Base-by-base conservation (phyloP, 1,140 invertebrate species). In the Mercenaria mercenaria region DNA sequence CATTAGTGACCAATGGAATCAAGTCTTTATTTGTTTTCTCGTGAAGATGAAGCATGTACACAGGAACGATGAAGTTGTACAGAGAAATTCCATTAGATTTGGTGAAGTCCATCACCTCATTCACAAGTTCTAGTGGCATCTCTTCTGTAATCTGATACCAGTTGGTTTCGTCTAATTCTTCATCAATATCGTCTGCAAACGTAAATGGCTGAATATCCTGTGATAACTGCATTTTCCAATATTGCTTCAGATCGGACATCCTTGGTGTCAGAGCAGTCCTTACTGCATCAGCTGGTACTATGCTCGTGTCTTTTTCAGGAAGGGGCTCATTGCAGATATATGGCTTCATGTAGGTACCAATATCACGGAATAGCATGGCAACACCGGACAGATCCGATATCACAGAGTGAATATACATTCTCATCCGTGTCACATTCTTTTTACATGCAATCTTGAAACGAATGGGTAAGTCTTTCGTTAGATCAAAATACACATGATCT, bases 371-470 rank as follows among this genome's bases (percentile, higher is more conserved):
- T 18, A 47, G 56, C 64, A 50, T 69, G 0, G 41, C 64, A 41
- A 67, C 26, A 56, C 81, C 64, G 18, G 61, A 69, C 13, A 69
- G 29, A 34, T 72, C 81, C 0, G 64, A 67, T 37, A 69, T 41
- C 15, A 80, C 77, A 11, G 77, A 80, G 37, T 80, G 77, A 37
- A 80, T 80, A 26, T 59, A 80, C 77, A 80, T 80, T 4, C 77
- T 11, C 77, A 80, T 80, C 34, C 77, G 23, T 1, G 77, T 80
- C 0, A 59, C 32, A 50, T 34, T 80, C 34, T 80, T 80, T 32
- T 80, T 80, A 26, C 77, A 80, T 4, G 77, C 77, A 56, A 80
- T 80, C 59, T 59, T 80, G 32, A 80, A 80, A 32, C 77, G 47
- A 37, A 80, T 80, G 32, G 77, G 77, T 6, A 80, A 41, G 34